Evolutionary conservation across 2,113 vertebrate species (phyloP), one percentile per base, ranked within the genome.

Genomic region (Rhinoderma darwinii): DNA sequence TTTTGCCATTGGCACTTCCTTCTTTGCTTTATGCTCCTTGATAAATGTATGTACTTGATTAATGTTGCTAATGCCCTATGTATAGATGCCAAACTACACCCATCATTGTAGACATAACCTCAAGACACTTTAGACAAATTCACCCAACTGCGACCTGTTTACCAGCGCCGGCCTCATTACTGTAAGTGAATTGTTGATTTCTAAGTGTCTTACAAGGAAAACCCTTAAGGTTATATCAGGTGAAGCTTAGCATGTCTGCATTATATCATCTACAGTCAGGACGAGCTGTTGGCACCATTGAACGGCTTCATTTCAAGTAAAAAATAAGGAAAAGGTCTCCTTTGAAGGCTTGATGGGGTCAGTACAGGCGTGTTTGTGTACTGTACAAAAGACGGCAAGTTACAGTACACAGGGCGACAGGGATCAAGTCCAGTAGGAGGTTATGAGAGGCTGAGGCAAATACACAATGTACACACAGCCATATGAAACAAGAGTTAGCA

Each of bases 151-250:
- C 0, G 15, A 17, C 17, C 5, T 37, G 66, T 72, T 72, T 72
- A 39, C 68, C 0, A 72, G 32, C 35, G 37, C 72, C 56, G 25
- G 0, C n/a, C 2, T 74, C 11, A 82, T 91, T 63, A 90, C 88
- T 84, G 88, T 72, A 75, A 39, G 30, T 6, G 14, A 44, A 74
- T 66, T 66, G 61, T 32, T 30, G 27, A 66, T 56, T 50, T 12
- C n/a, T 37, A 41, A 30, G 9, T 75, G 37, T 51, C 51, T 82
- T 43, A 41, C 25, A 56, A 74, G 72, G n/a, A 18, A 84, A 74
- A 9, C 59, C 50, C 54, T 84, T 32, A 41, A 17, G 83, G 83
- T 84, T 84, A 84, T 63, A 41, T 84, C 41, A 77, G 83, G 83
- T 84, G 76, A 84, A 77, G 66, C 72, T 43, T 1, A 59, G 39